Evolutionary conservation across 1,140 invertebrate species (phyloP), one percentile per base, ranked within the genome.

Genomic region (Stenopsyche tienmushanensis): DNA sequence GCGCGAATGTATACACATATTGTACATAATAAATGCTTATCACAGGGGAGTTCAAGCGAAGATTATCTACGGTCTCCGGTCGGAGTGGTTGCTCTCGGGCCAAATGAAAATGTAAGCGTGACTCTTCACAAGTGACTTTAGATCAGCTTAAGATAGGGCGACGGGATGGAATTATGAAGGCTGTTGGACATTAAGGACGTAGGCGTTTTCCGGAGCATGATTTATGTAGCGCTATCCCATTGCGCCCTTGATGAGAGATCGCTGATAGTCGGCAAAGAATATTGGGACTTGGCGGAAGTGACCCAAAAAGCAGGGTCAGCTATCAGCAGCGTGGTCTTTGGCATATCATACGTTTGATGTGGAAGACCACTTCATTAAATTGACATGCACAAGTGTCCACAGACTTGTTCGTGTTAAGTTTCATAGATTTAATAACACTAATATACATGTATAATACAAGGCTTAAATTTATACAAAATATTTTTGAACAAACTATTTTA

Each of bases 161-260:
- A 39, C 34, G 34, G 34, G n/a, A n/a, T n/a, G 34, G 5, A 20
- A 15, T 18, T 47, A 47, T 47, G 44, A 47, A 47, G 44, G 8
- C 7, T 47, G 44, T 47, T 20, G 44, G 44, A 47, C 44, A 47
- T 47, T 47, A 47, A 18, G 34, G 44, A 15, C 17, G 44, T 15
- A 5, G 17, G 17, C 44, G 44, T 47, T 47, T 47, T 47, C 44
- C 44, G 44, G 44, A 47, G 5, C 17, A 8, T 47, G 44, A 47
- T 47, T 47, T 47, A 47, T 47, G 44, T 7, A 47, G 5, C 7
- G 18, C 3, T 13, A 34, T 34, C 5, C 29, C 29, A 34, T 34
- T 34, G 29, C 29, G 29, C 29, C 29, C 29, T 5, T 20, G 44
- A 47, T 47, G 44, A 47, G 44, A 47, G 44, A 47, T 47, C 44